A percentile compares a stretch with the other conserved stretches of the same genome.
Evolutionary conservation across 2,113 vertebrate genomes (phyloP).

Genomic region (Apodemus sylvaticus): DNA sequence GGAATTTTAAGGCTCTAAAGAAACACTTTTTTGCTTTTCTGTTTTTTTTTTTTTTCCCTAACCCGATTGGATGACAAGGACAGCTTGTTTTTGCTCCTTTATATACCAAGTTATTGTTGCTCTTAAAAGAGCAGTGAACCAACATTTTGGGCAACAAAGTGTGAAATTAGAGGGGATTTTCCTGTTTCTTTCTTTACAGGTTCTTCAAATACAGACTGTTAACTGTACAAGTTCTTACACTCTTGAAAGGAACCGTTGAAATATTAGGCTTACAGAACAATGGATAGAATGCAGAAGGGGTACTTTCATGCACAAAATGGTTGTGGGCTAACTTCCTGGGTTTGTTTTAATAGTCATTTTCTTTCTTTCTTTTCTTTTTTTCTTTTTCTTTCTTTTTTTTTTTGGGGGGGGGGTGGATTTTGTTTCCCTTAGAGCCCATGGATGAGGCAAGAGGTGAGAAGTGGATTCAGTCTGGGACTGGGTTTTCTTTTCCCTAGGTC

Average conservation of each 20-base stretch:
- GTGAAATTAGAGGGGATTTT: background rate
- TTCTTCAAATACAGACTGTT: background rate
- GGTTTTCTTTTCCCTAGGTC: background rate
- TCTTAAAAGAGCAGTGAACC: background rate
- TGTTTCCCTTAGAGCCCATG: background rate
- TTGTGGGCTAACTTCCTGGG: background rate
- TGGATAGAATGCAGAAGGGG: background rate
- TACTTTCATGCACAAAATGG: background rate
- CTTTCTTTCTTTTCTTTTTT: too few species aligned
- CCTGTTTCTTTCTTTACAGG: background rate
- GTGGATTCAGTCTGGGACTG: accelerated
- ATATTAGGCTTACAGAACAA: background rate
- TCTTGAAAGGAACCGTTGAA: background rate
- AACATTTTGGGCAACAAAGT: too few species aligned
- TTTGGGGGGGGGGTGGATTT: background rate
- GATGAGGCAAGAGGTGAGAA: background rate
- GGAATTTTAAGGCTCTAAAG: too few species aligned
- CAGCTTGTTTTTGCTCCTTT: too few species aligned
- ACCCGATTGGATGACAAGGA: too few species aligned
- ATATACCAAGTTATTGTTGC: too few species aligned
- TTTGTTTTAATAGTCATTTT: background rate
- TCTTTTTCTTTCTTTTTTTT: background rate
- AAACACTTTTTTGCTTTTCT: too few species aligned
- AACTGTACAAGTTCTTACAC: background rate
- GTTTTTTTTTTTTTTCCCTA: too few species aligned